A percentile compares a stretch with the other conserved stretches of the same genome.
Conservation (phyloP, 2,113 vertebrate genomes). For the Psittacus erithacus region DNA sequence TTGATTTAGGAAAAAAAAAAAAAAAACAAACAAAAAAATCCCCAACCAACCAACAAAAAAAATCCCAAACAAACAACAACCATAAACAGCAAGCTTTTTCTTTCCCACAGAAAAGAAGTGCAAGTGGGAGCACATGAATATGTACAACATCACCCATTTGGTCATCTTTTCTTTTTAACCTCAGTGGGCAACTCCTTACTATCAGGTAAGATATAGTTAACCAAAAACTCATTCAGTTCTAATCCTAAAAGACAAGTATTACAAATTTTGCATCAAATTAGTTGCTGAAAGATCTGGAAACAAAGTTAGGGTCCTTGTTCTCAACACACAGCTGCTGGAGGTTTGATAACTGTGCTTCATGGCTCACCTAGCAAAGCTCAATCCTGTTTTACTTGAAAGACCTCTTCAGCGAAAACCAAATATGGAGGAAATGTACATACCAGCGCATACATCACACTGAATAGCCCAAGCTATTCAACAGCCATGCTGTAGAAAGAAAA, state of each 20-base stretch:
- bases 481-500: accelerated
- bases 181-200: background rate
- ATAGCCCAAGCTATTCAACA: background rate
- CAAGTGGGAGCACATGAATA: accelerated
- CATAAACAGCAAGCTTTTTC: background rate
- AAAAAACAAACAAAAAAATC: background rate
- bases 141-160: background rate
- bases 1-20: background rate
- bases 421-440: background rate
- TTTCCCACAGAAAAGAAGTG: background rate
- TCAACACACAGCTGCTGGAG: background rate
- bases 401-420: background rate
- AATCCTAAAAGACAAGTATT: background rate
- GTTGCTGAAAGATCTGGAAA: background rate
- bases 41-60: background rate
- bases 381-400: background rate
- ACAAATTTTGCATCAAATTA: background rate
- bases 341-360: background rate
- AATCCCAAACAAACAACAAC: no score
- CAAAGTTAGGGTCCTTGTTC: background rate
- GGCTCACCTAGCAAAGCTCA: background rate
- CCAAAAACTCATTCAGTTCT: background rate
- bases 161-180: no score
- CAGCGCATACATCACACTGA: no score
- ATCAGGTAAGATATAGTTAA: accelerated